Evolutionary conservation across 2,113 vertebrate species (phyloP), one percentile per base, ranked within the genome.

Genomic region (Pristiophorus japonicus): DNA sequence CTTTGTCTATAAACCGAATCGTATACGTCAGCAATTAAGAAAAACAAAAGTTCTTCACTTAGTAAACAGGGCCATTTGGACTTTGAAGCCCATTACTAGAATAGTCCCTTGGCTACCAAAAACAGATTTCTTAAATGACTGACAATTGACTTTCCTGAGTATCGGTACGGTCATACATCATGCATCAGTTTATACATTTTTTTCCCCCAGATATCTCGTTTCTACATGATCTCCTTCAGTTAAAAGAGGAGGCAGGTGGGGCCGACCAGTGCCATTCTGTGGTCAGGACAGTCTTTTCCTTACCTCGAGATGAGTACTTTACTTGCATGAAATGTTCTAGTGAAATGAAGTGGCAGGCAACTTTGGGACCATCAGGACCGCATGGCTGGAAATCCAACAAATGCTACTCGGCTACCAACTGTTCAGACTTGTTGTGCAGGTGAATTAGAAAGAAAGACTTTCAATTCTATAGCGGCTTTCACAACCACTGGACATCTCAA

Each of bases 1-100:
- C 38, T 94, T 55, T 47, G 38, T 73, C 93, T 94, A 94, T 51
- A 94, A 94, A 94, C 20, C 47, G 93, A 94, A 27, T 67, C 51
- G 27, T 12, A 34, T 11, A 94, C 16, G 66, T 27, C 45, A 70
- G 42, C 45, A 73, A 94, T 93, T 65, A 66, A 11, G 18, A 66
- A 94, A 70, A 24, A 93, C 5, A 24, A 67, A 67, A 47, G 65
- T 7, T 67, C 65, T 66, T 94, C 42, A 45, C 65, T 45, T 67
- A 22, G 65, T 70, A 30, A 94, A 93, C 90, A 93, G 20, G 62
- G n/a, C 42, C 7, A 45, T 66, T 66, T 45, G 38, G 24, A 91
- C 59, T 91, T 62, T 59, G 88, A 62, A 27, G n/a, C 20, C 62
- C 22, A 45, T 67, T 66, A 24, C 12, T 30, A 42, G 38, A 45